These are phyloP conservation scores for Heliconius cydno DNA, from an alignment of 2,888 invertebrate genomes.

Conservation along the genomic window DNA sequence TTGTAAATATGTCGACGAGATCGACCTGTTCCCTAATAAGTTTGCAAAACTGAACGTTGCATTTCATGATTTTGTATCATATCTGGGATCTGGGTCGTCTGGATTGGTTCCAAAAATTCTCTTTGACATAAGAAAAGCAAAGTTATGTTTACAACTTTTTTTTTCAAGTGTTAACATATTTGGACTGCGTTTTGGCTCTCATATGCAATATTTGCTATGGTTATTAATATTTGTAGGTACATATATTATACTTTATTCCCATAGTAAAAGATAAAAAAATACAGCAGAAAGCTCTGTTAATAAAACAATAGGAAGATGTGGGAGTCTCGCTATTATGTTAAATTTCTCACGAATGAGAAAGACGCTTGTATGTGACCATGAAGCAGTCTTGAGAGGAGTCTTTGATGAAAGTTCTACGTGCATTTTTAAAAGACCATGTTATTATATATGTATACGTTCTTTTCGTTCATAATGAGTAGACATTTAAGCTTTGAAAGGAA, in stretches of 20 bases:
- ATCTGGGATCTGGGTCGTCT: slow-evolving; percentile 80
- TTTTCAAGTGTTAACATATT: background rate
- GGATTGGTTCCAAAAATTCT: slow-evolving; percentile 73
- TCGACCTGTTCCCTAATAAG: slow-evolving; percentile 51
- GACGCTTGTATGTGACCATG: slow-evolving; percentile 40
- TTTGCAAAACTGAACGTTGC: slow-evolving; percentile 65
- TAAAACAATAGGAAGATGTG: slow-evolving; percentile 62
- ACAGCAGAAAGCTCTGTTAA: slow-evolving; percentile 38
- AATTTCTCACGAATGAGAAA: slow-evolving; percentile 52
- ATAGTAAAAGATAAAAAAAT: slow-evolving; percentile 31
- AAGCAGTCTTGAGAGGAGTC: slow-evolving; percentile 33
- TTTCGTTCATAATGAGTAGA: background rate
- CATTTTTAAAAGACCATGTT: slow-evolving; percentile 23
- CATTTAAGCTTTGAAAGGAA: slow-evolving; percentile 6
- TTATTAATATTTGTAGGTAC: background rate
- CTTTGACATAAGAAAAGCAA: slow-evolving; percentile 60
- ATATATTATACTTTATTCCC: slow-evolving; percentile 9
- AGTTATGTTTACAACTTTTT: slow-evolving; percentile 57
- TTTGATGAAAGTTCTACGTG: slow-evolving; percentile 33
- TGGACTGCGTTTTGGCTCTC: background rate
- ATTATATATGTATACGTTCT: slow-evolving; percentile 13
- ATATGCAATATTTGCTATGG: background rate
- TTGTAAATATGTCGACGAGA: slow-evolving; percentile 43
- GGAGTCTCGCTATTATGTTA: slow-evolving; percentile 58
- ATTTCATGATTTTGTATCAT: slow-evolving; percentile 58